Evolutionary conservation across 2,888 invertebrate species (phyloP), one percentile per base, ranked within the genome.

Genomic region (Stramonita haemastoma): DNA sequence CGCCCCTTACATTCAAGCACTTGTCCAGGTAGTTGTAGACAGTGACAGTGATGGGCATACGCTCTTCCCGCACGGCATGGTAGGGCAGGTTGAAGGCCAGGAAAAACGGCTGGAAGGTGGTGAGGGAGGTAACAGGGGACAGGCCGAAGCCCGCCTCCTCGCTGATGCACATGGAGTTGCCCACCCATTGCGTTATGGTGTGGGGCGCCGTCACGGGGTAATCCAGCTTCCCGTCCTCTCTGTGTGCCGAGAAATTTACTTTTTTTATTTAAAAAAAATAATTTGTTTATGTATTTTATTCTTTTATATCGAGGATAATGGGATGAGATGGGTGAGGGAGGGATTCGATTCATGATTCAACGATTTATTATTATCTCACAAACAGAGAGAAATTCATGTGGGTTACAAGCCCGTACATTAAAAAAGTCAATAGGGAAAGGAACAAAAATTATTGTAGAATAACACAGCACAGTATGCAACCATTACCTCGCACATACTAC

Each of bases 11-110:
- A 87, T 97, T 97, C 6, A 98, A 95, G 86, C 97, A 97, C 91
- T 97, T 97, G 89, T 97, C 97, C 93, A 97, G 96, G 94, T 98
- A 98, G 96, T 98, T 98, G 96, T 97, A 98, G 83, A 98, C 96
- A 0, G 97, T 97, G 32, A 97, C 97, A 91, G 97, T 97, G 87
- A 98, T 95, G 86, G 97, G 97, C 56, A 97, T 96, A 29, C 96
- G 95, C 96, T 98, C 98, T 0, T 97, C 97, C 1, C 97, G 96
- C 90, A 97, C 97, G 0, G 98, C 96, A 0, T 97, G 97, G 90
- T 97, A 97, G 0, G 98, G 97, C 32, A 97, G 96, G 90, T 97
- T 97, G 66, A 97, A 97, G 92, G 98, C 97, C 46, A 98, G 96
- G 96, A 98, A 98, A 96, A 98, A 97, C 13, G 97, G 97, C 90